Evolutionary conservation across 37 sponge, comb jelly and placozoan genomes (phyloP).

Genomic region (Crambe crambe): DNA sequence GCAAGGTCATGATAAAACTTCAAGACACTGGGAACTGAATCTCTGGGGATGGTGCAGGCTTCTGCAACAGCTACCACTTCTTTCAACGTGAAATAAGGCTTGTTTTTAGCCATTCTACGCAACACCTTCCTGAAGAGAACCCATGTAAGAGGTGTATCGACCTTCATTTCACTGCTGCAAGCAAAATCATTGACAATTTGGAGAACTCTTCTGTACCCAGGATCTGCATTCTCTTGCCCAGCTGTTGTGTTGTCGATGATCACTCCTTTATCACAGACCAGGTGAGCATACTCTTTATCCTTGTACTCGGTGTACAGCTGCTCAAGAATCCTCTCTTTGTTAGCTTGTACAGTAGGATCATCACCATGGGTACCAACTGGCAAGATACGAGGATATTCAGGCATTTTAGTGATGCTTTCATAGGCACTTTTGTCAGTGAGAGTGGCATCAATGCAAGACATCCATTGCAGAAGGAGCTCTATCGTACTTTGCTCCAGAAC

Average conservation of each 20-base stretch:
- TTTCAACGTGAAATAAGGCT: constrained; percentile 8
- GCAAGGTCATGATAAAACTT: constrained; percentile 64
- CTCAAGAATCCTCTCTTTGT: neutral
- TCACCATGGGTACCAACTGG: constrained; percentile 53
- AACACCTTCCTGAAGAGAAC: constrained; percentile 46
- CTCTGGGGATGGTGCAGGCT: constrained; percentile 13
- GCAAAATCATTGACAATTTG: constrained; percentile 28
- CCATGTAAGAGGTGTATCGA: constrained; percentile 54
- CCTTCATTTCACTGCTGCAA: neutral
- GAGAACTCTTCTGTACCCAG: constrained; percentile 3
- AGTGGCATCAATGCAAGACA: constrained; percentile 43
- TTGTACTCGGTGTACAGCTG: constrained; percentile 3
- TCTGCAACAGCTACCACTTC: constrained; percentile 21
- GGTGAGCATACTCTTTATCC: constrained; percentile 20
- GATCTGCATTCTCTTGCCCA: constrained; percentile 46
- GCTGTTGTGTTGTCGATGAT: constrained; percentile 65
- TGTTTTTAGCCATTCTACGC: constrained; percentile 6
- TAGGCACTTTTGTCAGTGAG: neutral
- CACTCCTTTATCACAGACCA: constrained; percentile 1
- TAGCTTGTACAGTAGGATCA: neutral
- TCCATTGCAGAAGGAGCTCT: constrained; percentile 36
- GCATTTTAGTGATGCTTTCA: neutral
- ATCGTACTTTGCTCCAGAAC: neutral
- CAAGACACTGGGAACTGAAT: constrained; percentile 40
- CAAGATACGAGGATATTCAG: constrained; percentile 12